Conservation (phyloP, 1,140 invertebrate species). For the Bombyx mandarina region DNA sequence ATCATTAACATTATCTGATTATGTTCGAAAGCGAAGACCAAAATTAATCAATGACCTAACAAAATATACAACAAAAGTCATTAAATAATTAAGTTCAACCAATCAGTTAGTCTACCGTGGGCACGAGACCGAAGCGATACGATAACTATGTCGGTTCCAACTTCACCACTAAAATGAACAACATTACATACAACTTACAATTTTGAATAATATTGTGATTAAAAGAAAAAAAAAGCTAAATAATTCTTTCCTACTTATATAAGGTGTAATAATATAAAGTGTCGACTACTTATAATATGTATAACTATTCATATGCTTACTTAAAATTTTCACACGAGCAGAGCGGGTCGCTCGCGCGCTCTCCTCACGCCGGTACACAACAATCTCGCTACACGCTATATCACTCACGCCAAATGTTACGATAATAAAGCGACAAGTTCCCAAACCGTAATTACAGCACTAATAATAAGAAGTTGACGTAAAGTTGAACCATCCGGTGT, state of each 20-base stretch:
- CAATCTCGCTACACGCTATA: constrained; percentile 45
- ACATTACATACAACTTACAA: constrained; percentile 66
- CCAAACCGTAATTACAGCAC: constrained; percentile 54
- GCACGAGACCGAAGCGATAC: constrained; percentile 42
- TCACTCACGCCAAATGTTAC: constrained; percentile 54
- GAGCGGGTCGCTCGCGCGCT: constrained; percentile 15
- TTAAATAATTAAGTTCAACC: constrained; percentile 67
- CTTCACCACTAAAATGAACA: constrained; percentile 60
- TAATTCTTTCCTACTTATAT: constrained; percentile 69
- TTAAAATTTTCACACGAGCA: constrained; percentile 65
- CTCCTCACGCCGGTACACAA: constrained; percentile 27
- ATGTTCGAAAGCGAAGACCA: constrained; percentile 58
- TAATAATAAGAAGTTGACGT: constrained; percentile 39
- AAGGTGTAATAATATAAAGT: constrained; percentile 70
- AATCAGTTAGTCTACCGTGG: constrained; percentile 51
- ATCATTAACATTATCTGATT: constrained; percentile 65
- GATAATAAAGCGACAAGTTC: constrained; percentile 48
- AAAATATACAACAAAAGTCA: constrained; percentile 72
- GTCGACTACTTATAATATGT: constrained; percentile 68
- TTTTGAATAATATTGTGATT: constrained; percentile 70
- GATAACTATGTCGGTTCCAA: constrained; percentile 35
- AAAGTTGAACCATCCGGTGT: constrained; percentile 11
- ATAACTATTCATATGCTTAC: constrained; percentile 65
- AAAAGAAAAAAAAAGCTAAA: constrained; percentile 65
- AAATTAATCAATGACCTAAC: constrained; percentile 71